These are phyloP conservation scores for Metridium senile DNA, from an alignment of 92 coral and sea anemone genomes.

Conservation along the genomic window DNA sequence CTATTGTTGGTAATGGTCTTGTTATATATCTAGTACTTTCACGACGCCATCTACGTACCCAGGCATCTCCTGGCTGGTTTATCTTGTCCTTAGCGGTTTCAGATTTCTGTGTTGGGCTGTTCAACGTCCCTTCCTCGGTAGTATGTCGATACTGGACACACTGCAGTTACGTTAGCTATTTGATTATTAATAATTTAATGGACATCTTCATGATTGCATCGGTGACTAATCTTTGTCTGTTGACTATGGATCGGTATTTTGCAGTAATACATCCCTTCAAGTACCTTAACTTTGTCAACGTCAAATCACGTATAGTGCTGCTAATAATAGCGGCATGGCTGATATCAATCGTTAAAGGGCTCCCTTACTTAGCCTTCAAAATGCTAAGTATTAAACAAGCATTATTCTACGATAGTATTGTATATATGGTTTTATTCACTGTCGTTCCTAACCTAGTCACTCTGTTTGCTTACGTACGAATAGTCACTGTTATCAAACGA, in stretches of 20 bases:
- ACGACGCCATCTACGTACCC: constrained; percentile 31
- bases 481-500: constrained; percentile 18
- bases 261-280: constrained; percentile 41
- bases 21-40: constrained; percentile 25
- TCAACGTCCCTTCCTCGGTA: constrained; percentile 37
- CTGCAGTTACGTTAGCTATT: constrained; percentile 20
- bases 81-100: constrained; percentile 32
- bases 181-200: constrained; percentile 15
- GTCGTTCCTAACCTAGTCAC: constrained; percentile 30
- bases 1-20: constrained; percentile 26
- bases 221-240: constrained; percentile 23
- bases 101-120: constrained; percentile 34
- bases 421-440: constrained; percentile 29
- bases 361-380: constrained; percentile 31
- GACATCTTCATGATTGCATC: constrained; percentile 45
- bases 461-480: constrained; percentile 24
- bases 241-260: constrained; percentile 31
- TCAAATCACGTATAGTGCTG: constrained; percentile 3
- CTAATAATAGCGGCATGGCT: constrained; percentile 16
- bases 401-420: constrained; percentile 20
- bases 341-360: constrained; percentile 22
- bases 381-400: constrained; percentile 8
- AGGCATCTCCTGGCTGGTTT: constrained; percentile 33
- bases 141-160: constrained; percentile 22
- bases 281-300: constrained; percentile 8